Evolutionary conservation across 2,888 invertebrate genomes (phyloP).

Genomic region (Bembecia ichneumoniformis): DNA sequence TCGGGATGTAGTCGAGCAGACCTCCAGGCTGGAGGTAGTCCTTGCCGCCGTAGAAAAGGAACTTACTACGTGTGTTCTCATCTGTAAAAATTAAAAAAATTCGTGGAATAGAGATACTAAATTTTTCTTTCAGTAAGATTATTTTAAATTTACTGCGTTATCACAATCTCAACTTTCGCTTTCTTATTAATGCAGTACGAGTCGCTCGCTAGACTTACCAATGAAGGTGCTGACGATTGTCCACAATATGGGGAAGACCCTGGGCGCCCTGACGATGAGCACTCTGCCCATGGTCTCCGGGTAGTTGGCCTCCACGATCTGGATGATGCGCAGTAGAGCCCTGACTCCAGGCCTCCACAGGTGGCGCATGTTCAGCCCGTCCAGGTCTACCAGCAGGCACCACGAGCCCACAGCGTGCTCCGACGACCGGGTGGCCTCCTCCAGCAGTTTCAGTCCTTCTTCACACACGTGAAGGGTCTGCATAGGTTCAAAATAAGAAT

Average conservation of each 20-base stretch:
- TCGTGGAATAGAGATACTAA: too few relatives aligned
- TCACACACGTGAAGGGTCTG: constrained; percentile 91
- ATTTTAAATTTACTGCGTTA: too few relatives aligned
- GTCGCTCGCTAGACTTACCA: too few relatives aligned
- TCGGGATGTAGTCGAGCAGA: constrained; percentile 86
- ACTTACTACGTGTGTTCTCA: constrained; percentile 92
- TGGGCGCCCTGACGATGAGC: constrained; percentile 90
- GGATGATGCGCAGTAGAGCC: constrained; percentile 74
- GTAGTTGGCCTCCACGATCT: constrained; percentile 92
- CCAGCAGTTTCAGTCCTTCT: constrained; percentile 89
- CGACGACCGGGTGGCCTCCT: constrained; percentile 86
- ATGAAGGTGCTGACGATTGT: constrained; percentile 95
- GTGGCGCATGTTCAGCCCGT: constrained; percentile 95
- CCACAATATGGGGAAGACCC: constrained; percentile 96
- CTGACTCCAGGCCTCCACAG: constrained; percentile 94
- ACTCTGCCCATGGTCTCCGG: constrained; percentile 95
- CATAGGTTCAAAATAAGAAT: neutral
- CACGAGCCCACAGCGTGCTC: constrained; percentile 90
- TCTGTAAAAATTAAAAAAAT: constrained; percentile 62
- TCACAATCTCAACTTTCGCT: too few relatives aligned
- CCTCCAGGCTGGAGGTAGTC: constrained; percentile 87
- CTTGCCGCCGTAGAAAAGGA: constrained; percentile 91
- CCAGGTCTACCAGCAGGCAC: constrained; percentile 92
- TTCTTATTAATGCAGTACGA: too few relatives aligned
- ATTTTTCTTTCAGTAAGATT: too few relatives aligned